These are phyloP conservation scores for Catharus fuscescens DNA, from an alignment of 2,113 vertebrate genomes.

Conservation along the genomic window DNA sequence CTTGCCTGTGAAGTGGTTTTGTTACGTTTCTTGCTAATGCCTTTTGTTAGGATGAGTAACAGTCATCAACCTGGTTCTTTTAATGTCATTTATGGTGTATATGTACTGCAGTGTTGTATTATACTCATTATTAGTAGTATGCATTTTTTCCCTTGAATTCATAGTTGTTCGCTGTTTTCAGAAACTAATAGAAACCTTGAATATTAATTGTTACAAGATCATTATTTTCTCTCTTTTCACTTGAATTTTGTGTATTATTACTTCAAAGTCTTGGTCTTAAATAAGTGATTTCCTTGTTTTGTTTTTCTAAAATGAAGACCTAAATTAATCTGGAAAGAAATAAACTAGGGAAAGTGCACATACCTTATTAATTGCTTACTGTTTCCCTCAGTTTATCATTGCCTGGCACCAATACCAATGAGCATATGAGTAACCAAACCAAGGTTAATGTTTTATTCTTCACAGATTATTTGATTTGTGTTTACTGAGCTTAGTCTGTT, in stretches of 20 bases:
- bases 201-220: background rate
- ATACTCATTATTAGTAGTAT: background rate
- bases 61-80: background rate
- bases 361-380: background rate
- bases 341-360: background rate
- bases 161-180: background rate
- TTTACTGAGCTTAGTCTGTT: background rate
- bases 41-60: background rate
- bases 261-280: background rate
- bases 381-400: background rate
- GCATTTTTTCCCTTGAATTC: background rate
- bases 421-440: background rate
- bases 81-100: background rate
- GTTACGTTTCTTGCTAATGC: background rate
- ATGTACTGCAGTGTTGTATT: background rate
- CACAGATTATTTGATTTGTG: background rate
- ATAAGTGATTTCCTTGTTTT: slow-evolving; percentile 20
- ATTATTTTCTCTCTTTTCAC: background rate
- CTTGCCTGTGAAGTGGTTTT: background rate
- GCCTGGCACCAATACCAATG: background rate
- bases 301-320: slow-evolving; percentile 5
- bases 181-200: background rate
- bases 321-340: slow-evolving; percentile 13
- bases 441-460: background rate
- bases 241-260: background rate